Evolutionary conservation across 2,888 invertebrate genomes (phyloP).

Genomic region (Scaptodrosophila latifasciaeformis): DNA sequence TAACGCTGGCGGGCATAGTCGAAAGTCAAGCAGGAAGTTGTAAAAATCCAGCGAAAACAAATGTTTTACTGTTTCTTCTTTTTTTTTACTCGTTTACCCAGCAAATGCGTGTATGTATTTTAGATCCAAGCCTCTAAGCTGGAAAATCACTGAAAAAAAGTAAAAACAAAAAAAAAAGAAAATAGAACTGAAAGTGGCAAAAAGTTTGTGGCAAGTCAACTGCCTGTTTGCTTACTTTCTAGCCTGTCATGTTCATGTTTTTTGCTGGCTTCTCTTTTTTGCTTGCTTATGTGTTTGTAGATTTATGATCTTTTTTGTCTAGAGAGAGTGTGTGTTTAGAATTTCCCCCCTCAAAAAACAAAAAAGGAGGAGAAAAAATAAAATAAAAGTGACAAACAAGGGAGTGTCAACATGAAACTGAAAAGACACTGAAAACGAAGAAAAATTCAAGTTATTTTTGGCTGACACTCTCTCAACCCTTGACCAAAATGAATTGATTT

Average conservation of each 20-base stretch:
- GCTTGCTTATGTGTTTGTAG: not conserved
- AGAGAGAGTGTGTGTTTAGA: constrained; percentile 23
- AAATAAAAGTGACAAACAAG: too few species aligned
- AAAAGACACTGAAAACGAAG: too few species aligned
- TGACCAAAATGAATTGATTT: too few species aligned
- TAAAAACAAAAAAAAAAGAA: constrained; percentile 28
- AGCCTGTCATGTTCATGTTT: constrained; percentile 38
- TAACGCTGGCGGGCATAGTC: constrained; percentile 17
- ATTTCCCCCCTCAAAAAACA: constrained; percentile 53
- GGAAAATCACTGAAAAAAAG: constrained; percentile 9
- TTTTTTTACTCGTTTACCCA: not conserved
- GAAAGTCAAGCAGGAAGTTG: constrained; percentile 45
- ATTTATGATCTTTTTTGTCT: constrained; percentile 10
- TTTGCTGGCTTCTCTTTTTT: too few species aligned
- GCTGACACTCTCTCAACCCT: too few species aligned
- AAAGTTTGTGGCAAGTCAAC: constrained; percentile 43
- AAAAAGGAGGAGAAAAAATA: not conserved
- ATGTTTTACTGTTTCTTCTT: constrained; percentile 54
- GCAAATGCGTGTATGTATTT: not conserved
- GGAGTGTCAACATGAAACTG: too few species aligned
- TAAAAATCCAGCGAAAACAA: constrained; percentile 51
- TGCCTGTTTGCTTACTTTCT: too few species aligned
- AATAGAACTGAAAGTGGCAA: constrained; percentile 37
- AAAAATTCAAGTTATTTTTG: too few species aligned
- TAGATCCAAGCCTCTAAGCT: too few species aligned